Evolutionary conservation across 2,888 invertebrate genomes (phyloP), one percentile per base, ranked within the genome.

Genomic region (Drosophila putrida): DNA sequence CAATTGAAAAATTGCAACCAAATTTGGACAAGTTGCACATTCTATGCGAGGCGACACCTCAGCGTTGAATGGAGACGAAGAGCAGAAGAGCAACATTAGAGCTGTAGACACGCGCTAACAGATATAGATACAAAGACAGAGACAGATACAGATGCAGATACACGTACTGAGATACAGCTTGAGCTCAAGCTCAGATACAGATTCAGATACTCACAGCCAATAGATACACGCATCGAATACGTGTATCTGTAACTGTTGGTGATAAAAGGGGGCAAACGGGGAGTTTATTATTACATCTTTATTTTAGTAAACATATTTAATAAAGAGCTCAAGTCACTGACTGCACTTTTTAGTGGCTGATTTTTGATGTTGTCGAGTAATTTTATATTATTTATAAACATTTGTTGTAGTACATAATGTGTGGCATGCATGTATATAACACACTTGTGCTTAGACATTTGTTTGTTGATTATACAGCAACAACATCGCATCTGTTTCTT

Each of bases 1-100:
- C 75, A 83, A 83, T 82, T 78, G 84, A 75, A 83, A 71, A 78
- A 83, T 78, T 83, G 69, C 75, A 68, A 46, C 69, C 73, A 60
- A 76, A 71, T 81, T 87, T 71, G 88, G 82, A 15, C 46, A 41
- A 38, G 59, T 39, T 51, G 65, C 63, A 55, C 70, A 70, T 58
- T 69, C 46, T 68, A 50, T 60, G 51, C 57, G 69, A 44, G 44
- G 33, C 53, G 60, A 72, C 86, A 85, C 76, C 68, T 57, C 67
- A 73, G 55, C 54, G 64, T 38, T 41, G 49, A 35, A n/a, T 28
- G 13, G 15, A 44, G 51, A 11, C 41, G 59, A 44, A 46, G 27
- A 25, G 55, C 33, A 4, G 11, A 49, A 51, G 51, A 13, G 27
- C 13, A 31, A 11, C 49, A 49, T 66, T 70, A 55, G 59, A 65